Evolutionary conservation across 2,797 vertebrate species (phyloP), one percentile per base, ranked within the genome.

Genomic region (Rhinichthys osculus): DNA sequence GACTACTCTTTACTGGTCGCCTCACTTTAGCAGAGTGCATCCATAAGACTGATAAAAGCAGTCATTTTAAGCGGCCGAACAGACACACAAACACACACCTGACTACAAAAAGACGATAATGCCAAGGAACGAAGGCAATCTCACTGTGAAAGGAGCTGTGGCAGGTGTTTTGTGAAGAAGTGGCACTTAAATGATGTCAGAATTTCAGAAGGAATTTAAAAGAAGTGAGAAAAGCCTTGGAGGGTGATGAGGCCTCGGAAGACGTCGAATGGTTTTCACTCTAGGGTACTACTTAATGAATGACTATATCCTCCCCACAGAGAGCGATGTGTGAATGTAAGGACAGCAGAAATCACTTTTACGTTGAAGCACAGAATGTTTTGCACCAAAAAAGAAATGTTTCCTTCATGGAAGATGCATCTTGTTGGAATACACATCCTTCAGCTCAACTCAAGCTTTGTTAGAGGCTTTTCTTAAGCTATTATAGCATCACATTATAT

Each of bases 141-240:
- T 74, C 35, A 40, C 71, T 52, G 47, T 85, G 87, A 82, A 84
- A 84, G 62, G 66, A 83, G 62, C 35, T 69, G 38, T 83, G 83
- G 77, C 76, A 82, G 85, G 85, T 79, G 76, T 78, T 90, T 78
- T 84, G 57, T 72, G 78, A 67, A 85, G 82, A 88, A 86, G 85
- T 83, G 84, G 40, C 89, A 80, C 74, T 86, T 88, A 84, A 84
- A 85, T 87, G 69, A 87, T 88, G 76, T 89, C 67, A 79, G 88
- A 87, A 66, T 80, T 83, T 86, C 50, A 67, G 74, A 62, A 54
- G 54, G 67, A 67, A 89, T 82, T 85, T 59, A 78, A 78, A 54
- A 84, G 67, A 84, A 74, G 67, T 62, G 67, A 78, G 78, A 89
- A 85, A 86, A 86, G 54, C 71, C 54, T 88, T 66, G 16, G 47